phyloP scores from a whole-genome alignment of 2,888 invertebrate species.

The Busseola fusca region DNA sequence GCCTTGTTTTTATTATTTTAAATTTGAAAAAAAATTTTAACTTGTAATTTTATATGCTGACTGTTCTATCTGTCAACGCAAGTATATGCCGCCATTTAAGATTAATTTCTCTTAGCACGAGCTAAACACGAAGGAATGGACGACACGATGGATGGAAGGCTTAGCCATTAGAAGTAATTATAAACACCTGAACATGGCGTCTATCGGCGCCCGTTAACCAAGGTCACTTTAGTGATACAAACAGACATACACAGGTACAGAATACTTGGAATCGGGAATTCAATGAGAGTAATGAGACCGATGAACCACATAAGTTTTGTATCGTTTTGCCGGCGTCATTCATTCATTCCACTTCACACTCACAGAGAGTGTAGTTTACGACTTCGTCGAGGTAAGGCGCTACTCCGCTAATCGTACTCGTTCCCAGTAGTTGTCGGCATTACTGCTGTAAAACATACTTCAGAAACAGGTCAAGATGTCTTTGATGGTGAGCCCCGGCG shows the following conservation, averaged over 20 bases:
- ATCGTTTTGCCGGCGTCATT: background rate
- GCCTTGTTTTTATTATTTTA: no score
- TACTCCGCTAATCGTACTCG: background rate
- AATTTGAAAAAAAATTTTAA: no score
- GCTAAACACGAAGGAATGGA: no score
- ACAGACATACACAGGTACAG: background rate
- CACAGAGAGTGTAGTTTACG: background rate
- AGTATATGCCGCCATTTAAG: no score
- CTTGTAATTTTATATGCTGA: no score
- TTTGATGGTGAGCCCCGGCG: slow-evolving; percentile 47
- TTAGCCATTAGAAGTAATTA: no score
- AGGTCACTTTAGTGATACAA: background rate
- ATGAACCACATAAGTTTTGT: background rate
- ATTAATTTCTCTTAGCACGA: no score
- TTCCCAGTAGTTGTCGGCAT: background rate
- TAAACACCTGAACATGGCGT: no score
- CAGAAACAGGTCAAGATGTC: slow-evolving; percentile 14
- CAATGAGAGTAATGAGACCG: background rate
- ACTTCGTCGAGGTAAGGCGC: background rate
- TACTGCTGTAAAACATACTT: background rate
- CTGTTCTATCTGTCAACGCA: no score
- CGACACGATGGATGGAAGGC: no score
- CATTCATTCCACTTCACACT: background rate
- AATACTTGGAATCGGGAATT: slow-evolving; percentile 12
- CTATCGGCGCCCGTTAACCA: background rate